phyloP scores from a whole-genome alignment of 2,113 vertebrate genomes.

The Megaptera novaeangliae region DNA sequence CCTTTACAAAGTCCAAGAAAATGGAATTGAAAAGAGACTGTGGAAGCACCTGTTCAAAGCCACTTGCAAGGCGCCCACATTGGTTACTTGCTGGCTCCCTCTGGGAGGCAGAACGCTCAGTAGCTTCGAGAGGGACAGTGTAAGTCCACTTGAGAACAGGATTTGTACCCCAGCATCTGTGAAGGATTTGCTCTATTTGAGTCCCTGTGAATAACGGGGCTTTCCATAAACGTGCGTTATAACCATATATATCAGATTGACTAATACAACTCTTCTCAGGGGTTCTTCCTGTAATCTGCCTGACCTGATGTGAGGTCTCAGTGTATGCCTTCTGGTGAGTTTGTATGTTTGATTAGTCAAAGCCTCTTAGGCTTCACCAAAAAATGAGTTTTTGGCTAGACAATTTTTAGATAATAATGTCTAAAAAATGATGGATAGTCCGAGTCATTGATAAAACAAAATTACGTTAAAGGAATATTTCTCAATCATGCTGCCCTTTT shows the following conservation, averaged over 20 bases:
- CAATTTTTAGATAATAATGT: conserved; percentile 5
- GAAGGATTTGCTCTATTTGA: conserved; percentile 50
- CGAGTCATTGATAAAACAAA: conserved; percentile 59
- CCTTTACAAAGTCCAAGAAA: conserved; percentile 32
- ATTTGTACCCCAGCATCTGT: conserved; percentile 41
- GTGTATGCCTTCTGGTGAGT: background rate
- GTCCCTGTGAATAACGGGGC: conserved; percentile 41
- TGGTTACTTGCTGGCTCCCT: background rate
- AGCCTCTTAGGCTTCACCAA: background rate
- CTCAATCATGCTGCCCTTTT: background rate
- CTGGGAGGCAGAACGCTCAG: background rate
- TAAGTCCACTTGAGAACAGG: conserved; percentile 19
- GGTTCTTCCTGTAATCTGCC: background rate
- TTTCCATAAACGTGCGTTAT: conserved; percentile 44
- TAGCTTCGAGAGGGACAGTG: background rate
- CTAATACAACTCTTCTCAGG: conserved; percentile 27
- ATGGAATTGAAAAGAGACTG: conserved; percentile 40
- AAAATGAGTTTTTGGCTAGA: background rate
- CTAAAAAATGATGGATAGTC: background rate
- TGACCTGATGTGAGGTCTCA: background rate
- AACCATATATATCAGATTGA: conserved; percentile 45
- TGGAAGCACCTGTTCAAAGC: conserved; percentile 38
- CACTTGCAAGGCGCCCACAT: background rate
- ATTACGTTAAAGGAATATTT: conserved; percentile 61
- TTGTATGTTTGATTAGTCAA: background rate